Conservation (phyloP, 2,888 invertebrate genomes). For the Atethmia centrago region DNA sequence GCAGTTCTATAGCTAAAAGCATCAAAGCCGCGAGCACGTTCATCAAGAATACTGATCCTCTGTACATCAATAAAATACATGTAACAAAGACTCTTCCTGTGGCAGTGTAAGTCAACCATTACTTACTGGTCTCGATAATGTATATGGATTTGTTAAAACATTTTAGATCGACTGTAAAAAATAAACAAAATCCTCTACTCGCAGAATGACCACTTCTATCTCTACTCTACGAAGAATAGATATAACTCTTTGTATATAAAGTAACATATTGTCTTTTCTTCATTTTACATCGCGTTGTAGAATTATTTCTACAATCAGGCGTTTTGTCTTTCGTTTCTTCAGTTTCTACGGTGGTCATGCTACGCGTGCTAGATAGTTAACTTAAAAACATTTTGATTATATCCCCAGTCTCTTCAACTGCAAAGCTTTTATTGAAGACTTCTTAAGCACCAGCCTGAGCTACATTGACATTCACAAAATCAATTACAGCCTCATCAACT, state of each 20-base stretch:
- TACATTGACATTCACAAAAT: background rate
- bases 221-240: too few relatives aligned
- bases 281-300: too few relatives aligned
- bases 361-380: too few relatives aligned
- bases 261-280: background rate
- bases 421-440: background rate
- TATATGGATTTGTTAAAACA: too few relatives aligned
- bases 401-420: background rate
- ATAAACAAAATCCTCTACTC: background rate
- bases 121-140: too few relatives aligned
- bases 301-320: too few relatives aligned
- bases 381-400: too few relatives aligned
- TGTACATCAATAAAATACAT: slow-evolving; percentile 44
- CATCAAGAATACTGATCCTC: background rate
- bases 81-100: slow-evolving; percentile 66
- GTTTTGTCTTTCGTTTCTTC: too few relatives aligned
- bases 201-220: background rate
- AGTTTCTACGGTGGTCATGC: too few relatives aligned
- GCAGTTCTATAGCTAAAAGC: slow-evolving; percentile 63
- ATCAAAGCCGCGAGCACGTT: slow-evolving; percentile 68
- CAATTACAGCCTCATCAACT: background rate
- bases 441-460: background rate
- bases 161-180: too few relatives aligned
- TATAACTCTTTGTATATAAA: too few relatives aligned
- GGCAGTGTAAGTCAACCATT: slow-evolving; percentile 73